phyloP scores from a whole-genome alignment of 2,888 invertebrate genomes.

The Nemoura dubitans region DNA sequence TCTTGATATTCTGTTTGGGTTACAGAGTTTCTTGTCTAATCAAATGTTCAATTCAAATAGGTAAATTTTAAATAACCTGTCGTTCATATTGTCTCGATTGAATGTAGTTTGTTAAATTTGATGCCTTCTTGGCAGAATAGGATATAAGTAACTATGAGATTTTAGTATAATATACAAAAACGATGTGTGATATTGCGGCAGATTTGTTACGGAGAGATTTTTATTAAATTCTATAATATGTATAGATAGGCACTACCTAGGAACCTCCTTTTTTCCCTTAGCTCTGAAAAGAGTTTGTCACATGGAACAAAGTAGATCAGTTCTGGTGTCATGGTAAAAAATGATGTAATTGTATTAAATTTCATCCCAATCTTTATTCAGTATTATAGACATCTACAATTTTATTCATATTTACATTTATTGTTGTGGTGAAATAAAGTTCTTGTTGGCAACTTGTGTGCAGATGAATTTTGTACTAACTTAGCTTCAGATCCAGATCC shows the following conservation, averaged over 20 bases:
- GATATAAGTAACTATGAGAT: not conserved
- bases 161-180: not conserved
- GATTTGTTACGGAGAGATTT: not conserved
- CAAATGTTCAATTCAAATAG: not conserved
- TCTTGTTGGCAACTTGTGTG: slow-evolving; percentile 47
- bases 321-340: not conserved
- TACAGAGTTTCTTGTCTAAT: no score
- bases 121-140: not conserved
- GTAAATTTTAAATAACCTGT: not conserved
- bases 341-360: slow-evolving; percentile 42
- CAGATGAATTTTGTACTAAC: not conserved
- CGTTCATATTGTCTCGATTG: not conserved
- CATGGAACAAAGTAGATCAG: not conserved
- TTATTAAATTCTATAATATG: not conserved
- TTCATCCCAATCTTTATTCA: slow-evolving; percentile 22
- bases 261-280: not conserved
- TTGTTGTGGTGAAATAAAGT: slow-evolving; percentile 50
- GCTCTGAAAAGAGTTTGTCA: not conserved
- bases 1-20: no score
- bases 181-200: not conserved
- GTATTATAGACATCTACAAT: slow-evolving; percentile 47
- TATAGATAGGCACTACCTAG: not conserved
- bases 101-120: not conserved
- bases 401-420: slow-evolving; percentile 46
- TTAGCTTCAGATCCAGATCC: not conserved